Percentiles rank a stretch among this genome's conserved stretches.
Conservation (phyloP, 2,888 invertebrate species). For the Papilio gigon region DNA sequence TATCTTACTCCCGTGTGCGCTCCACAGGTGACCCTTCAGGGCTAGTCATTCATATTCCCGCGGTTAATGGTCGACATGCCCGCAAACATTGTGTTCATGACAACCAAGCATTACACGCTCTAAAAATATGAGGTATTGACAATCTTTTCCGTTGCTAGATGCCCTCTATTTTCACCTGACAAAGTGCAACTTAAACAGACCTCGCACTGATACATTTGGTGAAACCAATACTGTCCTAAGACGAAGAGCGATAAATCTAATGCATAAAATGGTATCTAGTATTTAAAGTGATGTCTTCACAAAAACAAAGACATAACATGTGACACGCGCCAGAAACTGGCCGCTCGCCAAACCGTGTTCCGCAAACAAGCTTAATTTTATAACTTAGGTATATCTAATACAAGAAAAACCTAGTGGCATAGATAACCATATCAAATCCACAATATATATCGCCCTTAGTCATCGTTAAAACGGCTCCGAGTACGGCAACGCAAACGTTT, state of each 20-base stretch:
- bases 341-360: conserved; percentile 1
- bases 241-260: too few species aligned
- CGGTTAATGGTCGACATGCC: conserved; percentile 35
- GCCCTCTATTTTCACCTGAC: too few species aligned
- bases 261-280: neutral
- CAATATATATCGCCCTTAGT: neutral
- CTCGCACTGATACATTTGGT: too few species aligned
- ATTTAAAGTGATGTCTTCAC: neutral
- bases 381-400: conserved; percentile 9
- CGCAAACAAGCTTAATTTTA: conserved; percentile 24
- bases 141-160: too few species aligned
- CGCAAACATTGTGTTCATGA: neutral
- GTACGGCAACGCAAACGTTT: neutral
- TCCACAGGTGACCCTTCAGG: conserved; percentile 35
- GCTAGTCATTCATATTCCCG: conserved; percentile 38
- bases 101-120: neutral
- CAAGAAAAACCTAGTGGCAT: neutral
- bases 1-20: conserved; percentile 26
- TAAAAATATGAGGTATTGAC: too few species aligned
- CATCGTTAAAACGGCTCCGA: neutral
- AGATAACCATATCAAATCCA: neutral
- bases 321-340: conserved; percentile 5
- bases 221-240: too few species aligned
- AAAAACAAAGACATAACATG: neutral
- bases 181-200: too few species aligned